Base-by-base conservation (phyloP, 2,888 invertebrate genomes). In the Rhagonycha lutea region DNA sequence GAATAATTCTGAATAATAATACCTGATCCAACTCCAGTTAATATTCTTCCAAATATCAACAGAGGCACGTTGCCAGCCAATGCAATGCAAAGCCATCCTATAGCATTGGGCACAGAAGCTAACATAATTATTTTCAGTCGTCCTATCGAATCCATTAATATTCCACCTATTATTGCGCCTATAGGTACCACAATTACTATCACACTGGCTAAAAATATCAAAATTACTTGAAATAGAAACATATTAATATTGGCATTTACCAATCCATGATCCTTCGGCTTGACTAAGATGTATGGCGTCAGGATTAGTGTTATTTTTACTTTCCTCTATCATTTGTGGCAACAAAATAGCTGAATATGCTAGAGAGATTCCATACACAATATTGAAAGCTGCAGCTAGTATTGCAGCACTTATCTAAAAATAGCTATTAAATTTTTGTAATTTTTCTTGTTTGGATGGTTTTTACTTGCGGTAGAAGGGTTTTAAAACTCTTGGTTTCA, bases 311-410 rank as follows among this genome's bases (percentile, higher is more conserved):
- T 85, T 84, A 14, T 84, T 76, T 71, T 73, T 77, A 70, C 72
- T 76, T 26, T 82, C 84, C 80, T 89, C 87, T 12, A 9, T 18
- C 24, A 91, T 82, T 79, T 90, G 89, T 26, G 91, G 91, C 78
- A 91, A 87, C 72, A 91, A 84, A 74, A 91, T 90, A 1, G 90
- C 91, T 1, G 91, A 91, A 83, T 88, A 91, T 5, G 90, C 90
- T 82, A 91, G 88, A 28, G 89, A 88, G 14, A 91, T 87, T 10
- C 91, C 91, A 14, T 91, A 90, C 14, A 89, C 89, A 77, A 91
- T 87, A 83, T 91, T 90, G 83, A 90, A 91, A 18, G 89, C 88
- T 1, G 89, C 90, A 8, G 89, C 89, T 61, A 89, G 85, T 68
- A 90, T 84, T 79, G 90, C 88, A n/a, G 90, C 89, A 23, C 86